phyloP scores from a whole-genome alignment of 2,797 vertebrate genomes.

The Rhodeus uyekii region DNA sequence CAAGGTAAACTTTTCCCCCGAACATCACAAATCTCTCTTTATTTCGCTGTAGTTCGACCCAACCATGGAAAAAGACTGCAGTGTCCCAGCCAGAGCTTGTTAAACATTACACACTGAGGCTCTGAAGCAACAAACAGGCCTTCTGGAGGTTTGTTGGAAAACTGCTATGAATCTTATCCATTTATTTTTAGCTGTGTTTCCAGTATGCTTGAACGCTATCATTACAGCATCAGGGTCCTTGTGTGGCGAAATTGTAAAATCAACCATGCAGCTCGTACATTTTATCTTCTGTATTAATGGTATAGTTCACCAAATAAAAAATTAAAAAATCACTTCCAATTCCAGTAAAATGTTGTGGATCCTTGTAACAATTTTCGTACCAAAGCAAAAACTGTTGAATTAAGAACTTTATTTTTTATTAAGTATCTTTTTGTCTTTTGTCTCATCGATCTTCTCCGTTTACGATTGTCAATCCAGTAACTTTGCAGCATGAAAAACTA shows the following conservation, averaged over 20 bases:
- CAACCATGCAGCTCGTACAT: neutral
- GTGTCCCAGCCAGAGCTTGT: constrained; percentile 42
- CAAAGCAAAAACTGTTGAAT: neutral
- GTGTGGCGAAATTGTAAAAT: constrained; percentile 21
- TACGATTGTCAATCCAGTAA: neutral
- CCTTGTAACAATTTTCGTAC: neutral
- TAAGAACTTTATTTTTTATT: neutral
- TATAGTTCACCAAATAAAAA: neutral
- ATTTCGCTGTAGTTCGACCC: neutral
- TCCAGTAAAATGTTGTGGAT: neutral
- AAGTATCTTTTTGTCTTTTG: neutral
- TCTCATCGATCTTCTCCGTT: neutral
- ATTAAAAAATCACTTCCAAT: neutral
- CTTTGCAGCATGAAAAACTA: neutral
- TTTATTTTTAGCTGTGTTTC: constrained; percentile 40
- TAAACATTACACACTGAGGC: constrained; percentile 46
- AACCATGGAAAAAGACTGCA: constrained; percentile 38
- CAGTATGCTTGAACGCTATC: constrained; percentile 19
- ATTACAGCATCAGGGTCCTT: constrained; percentile 19
- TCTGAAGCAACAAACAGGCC: constrained; percentile 31
- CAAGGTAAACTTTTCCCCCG: constrained; percentile 24
- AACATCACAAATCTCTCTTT: constrained; percentile 35
- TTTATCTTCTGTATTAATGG: neutral
- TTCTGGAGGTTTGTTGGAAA: constrained; percentile 35
- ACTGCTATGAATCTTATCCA: constrained; percentile 14